Conservation (phyloP, 2,797 vertebrate species). For the Sitta carolinensis region DNA sequence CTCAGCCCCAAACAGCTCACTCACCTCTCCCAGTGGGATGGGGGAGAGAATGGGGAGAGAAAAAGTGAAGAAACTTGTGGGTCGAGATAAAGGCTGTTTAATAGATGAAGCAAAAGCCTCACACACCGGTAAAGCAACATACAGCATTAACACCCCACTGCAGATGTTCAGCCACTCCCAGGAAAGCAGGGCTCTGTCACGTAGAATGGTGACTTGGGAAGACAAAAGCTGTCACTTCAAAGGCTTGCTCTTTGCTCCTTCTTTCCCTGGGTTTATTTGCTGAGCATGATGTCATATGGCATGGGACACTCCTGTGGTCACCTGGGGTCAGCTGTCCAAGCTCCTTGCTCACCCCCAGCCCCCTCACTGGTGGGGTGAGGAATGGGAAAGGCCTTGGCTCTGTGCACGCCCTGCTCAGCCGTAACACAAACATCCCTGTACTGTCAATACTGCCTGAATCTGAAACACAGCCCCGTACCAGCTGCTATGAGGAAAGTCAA, state of each 20-base stretch:
- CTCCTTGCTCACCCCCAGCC: background rate
- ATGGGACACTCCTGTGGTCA: background rate
- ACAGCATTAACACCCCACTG: background rate
- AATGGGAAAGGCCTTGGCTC: background rate
- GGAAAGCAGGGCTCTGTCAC: background rate
- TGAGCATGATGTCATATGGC: fast-evolving
- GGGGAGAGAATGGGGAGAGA: background rate
- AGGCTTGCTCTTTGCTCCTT: background rate
- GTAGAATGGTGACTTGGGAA: background rate
- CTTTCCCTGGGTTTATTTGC: background rate
- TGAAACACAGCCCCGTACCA: background rate
- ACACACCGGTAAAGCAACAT: background rate
- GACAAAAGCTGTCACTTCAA: background rate
- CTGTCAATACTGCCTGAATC: background rate
- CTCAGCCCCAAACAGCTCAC: background rate
- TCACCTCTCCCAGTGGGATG: background rate
- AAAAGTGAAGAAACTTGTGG: background rate
- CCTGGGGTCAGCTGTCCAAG: background rate
- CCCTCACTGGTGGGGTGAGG: background rate
- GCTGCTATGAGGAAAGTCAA: background rate
- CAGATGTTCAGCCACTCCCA: background rate
- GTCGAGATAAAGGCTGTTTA: background rate
- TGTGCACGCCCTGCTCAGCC: background rate
- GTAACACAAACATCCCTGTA: background rate
- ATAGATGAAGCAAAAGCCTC: background rate